Percentiles rank a stretch among this genome's conserved stretches.
These are phyloP conservation scores for Ctena decussata DNA, from an alignment of 2,888 invertebrate genomes.

Conservation along the genomic window DNA sequence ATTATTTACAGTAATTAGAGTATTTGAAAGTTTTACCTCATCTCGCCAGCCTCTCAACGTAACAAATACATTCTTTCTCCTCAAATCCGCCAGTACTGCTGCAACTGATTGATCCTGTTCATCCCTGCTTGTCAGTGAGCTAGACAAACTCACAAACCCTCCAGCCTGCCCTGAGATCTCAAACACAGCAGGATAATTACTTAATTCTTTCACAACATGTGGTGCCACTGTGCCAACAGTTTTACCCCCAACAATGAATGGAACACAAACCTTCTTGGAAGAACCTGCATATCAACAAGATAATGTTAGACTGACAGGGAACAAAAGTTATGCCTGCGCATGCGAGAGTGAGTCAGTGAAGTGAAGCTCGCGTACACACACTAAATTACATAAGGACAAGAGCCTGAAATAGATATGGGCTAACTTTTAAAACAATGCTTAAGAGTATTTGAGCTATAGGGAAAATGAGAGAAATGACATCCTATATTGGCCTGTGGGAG, in stretches of 20 bases:
- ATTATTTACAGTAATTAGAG: slow-evolving; percentile 3
- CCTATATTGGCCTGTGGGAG: too few relatives aligned
- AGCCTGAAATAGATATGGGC: too few relatives aligned
- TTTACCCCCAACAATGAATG: slow-evolving; percentile 95
- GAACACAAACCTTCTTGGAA: slow-evolving; percentile 89
- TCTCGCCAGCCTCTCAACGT: slow-evolving; percentile 93
- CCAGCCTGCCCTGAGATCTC: background rate
- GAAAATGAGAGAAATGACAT: too few relatives aligned
- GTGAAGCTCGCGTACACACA: too few relatives aligned
- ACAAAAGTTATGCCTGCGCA: too few relatives aligned
- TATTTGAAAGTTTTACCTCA: slow-evolving; percentile 93
- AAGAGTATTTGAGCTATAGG: too few relatives aligned
- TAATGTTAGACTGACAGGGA: too few relatives aligned
- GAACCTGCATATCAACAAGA: too few relatives aligned
- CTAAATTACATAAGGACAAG: too few relatives aligned
- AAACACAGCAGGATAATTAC: slow-evolving; percentile 92
- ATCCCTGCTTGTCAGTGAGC: slow-evolving; percentile 90
- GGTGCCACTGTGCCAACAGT: slow-evolving; percentile 96
- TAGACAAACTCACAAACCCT: slow-evolving; percentile 23
- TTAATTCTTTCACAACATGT: slow-evolving; percentile 92
- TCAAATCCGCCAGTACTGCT: slow-evolving; percentile 92
- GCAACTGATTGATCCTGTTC: slow-evolving; percentile 93
- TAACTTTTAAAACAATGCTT: too few relatives aligned
- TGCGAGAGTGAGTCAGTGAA: too few relatives aligned
- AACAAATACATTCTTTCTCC: slow-evolving; percentile 90